These are phyloP conservation scores for Eulemur albifrons DNA, from an alignment of 2,797 vertebrate species.

Conservation along the genomic window DNA sequence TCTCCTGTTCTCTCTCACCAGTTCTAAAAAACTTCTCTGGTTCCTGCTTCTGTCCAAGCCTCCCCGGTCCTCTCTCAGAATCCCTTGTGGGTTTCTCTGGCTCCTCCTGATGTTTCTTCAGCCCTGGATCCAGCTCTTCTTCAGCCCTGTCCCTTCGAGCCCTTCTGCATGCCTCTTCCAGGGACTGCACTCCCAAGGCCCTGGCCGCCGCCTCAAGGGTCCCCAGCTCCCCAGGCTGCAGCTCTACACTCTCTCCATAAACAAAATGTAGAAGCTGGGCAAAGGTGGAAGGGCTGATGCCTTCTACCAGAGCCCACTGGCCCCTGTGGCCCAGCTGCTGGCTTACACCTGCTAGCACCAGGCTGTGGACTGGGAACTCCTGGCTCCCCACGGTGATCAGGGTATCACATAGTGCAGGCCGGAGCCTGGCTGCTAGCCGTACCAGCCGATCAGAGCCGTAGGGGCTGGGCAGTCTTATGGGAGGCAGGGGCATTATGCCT, in stretches of 20 bases:
- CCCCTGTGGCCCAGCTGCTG: slow-evolving; percentile 82
- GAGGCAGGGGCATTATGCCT: slow-evolving; percentile 48
- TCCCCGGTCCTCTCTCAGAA: neutral
- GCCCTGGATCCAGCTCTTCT: neutral
- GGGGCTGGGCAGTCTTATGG: slow-evolving; percentile 85
- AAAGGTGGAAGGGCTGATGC: slow-evolving; percentile 86
- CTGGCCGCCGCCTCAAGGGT: slow-evolving; percentile 86
- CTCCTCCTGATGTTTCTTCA: slow-evolving; percentile 26
- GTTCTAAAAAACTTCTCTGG: neutral
- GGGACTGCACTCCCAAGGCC: slow-evolving; percentile 84
- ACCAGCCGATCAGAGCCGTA: slow-evolving; percentile 86
- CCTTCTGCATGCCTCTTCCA: slow-evolving; percentile 86
- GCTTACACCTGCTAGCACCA: slow-evolving; percentile 89
- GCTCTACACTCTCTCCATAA: slow-evolving; percentile 86
- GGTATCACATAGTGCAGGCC: slow-evolving; percentile 87
- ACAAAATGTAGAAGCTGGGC: slow-evolving; percentile 89
- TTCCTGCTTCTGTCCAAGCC: slow-evolving; percentile 1
- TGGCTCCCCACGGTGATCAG: slow-evolving; percentile 85
- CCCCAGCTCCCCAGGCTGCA: slow-evolving; percentile 84
- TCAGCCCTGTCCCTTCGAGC: neutral
- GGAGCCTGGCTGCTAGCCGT: slow-evolving; percentile 84
- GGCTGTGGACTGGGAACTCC: slow-evolving; percentile 88
- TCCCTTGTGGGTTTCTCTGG: neutral
- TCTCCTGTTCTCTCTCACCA: slow-evolving; percentile 21
- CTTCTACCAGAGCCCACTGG: slow-evolving; percentile 81